These are phyloP conservation scores for Bolinopsis microptera DNA, from an alignment of 37 sponge, comb jelly and placozoan genomes.

Conservation along the genomic window DNA sequence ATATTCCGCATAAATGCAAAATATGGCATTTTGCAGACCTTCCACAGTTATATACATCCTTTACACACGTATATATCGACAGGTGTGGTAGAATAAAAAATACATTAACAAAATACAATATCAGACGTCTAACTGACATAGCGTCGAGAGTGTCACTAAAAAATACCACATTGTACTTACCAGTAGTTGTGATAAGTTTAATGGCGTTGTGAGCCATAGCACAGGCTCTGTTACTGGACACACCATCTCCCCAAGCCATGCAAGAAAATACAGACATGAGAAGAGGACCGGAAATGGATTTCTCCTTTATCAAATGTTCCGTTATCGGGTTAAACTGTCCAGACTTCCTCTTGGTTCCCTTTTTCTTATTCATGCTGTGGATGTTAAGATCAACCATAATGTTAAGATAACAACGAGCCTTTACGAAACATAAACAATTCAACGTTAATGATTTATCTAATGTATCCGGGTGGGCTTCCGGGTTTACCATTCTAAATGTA, in stretches of 20 bases:
- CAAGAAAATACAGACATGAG: constrained; percentile 51
- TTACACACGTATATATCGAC: too few species aligned
- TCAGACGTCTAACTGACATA: background rate
- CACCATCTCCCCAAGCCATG: constrained; percentile 62
- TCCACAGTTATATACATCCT: too few species aligned
- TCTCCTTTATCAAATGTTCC: constrained; percentile 1
- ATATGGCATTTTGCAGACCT: too few species aligned
- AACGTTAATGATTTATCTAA: too few species aligned
- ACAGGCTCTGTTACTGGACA: constrained; percentile 35
- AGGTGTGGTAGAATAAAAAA: too few species aligned
- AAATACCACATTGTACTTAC: background rate
- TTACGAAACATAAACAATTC: too few species aligned
- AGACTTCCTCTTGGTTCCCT: background rate
- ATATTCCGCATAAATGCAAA: too few species aligned
- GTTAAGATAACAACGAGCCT: too few species aligned
- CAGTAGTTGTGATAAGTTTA: constrained; percentile 40
- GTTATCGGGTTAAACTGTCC: constrained; percentile 8
- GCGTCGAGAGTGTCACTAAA: background rate
- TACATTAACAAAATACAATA: too few species aligned
- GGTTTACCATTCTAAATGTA: too few species aligned
- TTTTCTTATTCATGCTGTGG: constrained; percentile 18
- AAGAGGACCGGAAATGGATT: background rate
- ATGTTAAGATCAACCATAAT: too few species aligned
- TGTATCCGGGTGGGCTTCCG: too few species aligned
- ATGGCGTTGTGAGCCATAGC: constrained; percentile 58